Evolutionary conservation across 2,113 vertebrate species (phyloP).

Genomic region (Terrapene triunguis): DNA sequence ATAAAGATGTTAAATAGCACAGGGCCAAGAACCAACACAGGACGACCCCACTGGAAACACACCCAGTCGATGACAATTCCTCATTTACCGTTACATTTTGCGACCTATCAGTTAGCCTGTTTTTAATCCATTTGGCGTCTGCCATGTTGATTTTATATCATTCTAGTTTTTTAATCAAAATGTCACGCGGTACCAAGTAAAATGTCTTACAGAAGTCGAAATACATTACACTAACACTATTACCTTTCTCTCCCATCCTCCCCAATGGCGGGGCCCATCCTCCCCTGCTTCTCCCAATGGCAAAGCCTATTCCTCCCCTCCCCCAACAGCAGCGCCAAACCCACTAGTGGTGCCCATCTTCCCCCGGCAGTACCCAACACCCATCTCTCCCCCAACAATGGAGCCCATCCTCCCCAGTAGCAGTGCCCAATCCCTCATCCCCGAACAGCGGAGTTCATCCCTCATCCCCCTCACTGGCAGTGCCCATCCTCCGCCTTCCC

Average conservation of each 20-base stretch:
- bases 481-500: neutral
- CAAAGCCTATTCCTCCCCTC: neutral
- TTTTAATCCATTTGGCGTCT: neutral
- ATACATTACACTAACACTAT: neutral
- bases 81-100: neutral
- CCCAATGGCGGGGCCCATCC: neutral
- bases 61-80: neutral
- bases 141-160: neutral
- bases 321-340: neutral
- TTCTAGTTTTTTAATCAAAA: neutral
- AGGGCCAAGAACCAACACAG: neutral
- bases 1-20: neutral
- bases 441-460: too few relatives aligned
- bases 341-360: neutral
- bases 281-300: neutral
- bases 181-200: too few relatives aligned
- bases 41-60: neutral
- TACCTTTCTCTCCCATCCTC: too few relatives aligned
- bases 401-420: neutral
- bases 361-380: neutral
- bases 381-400: too few relatives aligned
- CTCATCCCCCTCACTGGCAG: neutral
- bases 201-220: neutral
- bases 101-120: neutral
- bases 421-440: neutral